Evolutionary conservation across 2,113 vertebrate genomes (phyloP).

Genomic region (Microtus oregoni): DNA sequence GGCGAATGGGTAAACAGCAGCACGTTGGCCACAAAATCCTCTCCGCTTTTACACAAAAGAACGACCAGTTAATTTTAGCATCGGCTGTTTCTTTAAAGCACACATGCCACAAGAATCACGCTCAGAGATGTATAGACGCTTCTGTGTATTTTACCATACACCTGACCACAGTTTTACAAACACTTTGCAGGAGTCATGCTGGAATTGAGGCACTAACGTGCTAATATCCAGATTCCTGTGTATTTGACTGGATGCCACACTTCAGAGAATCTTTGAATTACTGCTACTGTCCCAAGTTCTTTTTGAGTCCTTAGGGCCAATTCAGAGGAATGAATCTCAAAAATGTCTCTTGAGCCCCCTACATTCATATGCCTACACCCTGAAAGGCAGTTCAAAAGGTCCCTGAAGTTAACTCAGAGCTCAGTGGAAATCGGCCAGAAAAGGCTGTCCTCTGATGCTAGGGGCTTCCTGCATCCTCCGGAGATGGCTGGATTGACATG

Average conservation of each 20-base stretch:
- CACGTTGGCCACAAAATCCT: neutral
- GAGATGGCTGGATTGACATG: conserved; percentile 69
- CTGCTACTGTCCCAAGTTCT: neutral
- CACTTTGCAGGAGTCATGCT: neutral
- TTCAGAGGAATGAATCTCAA: conserved; percentile 36
- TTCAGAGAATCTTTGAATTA: conserved; percentile 21
- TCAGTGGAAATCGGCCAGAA: conserved; percentile 59
- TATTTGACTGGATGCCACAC: conserved; percentile 42
- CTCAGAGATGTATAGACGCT: neutral
- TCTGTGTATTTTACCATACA: neutral
- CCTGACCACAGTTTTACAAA: conserved; percentile 17
- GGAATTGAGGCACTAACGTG: neutral
- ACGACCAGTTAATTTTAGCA: neutral
- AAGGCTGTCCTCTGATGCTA: conserved; percentile 17
- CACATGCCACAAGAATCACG: neutral
- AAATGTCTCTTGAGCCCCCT: conserved; percentile 53
- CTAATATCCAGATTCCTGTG: neutral
- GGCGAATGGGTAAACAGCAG: neutral
- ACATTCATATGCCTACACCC: conserved; percentile 9
- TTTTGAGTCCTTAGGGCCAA: conserved; percentile 31
- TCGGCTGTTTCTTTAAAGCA: neutral
- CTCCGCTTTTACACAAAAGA: neutral
- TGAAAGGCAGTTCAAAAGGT: conserved; percentile 70
- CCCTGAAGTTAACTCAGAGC: conserved; percentile 54
- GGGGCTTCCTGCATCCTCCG: conserved; percentile 41